Evolutionary conservation across 2,113 vertebrate genomes (phyloP).

Genomic region (Oncorhynchus nerka): DNA sequence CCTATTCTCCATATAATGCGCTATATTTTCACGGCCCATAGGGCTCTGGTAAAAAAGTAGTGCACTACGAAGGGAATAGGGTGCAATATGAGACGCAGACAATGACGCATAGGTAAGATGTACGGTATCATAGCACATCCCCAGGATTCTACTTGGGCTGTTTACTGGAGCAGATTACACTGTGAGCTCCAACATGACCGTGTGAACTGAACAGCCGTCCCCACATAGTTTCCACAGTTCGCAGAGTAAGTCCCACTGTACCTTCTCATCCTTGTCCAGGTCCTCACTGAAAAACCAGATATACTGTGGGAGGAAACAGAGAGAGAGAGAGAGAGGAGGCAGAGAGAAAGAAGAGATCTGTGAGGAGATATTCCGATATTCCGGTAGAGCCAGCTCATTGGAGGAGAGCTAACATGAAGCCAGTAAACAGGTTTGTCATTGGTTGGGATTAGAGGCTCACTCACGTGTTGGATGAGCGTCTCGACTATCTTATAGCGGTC

Average conservation of each 20-base stretch:
- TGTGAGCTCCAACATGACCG: too few relatives aligned
- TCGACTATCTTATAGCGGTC: slow-evolving; percentile 98
- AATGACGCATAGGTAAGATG: too few relatives aligned
- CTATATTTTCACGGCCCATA: too few relatives aligned
- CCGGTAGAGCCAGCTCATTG: accelerated
- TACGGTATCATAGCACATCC: too few relatives aligned
- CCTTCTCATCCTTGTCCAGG: slow-evolving; percentile 91
- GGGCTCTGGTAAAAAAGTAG: too few relatives aligned
- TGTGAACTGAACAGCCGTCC: too few relatives aligned
- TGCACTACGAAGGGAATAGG: too few relatives aligned
- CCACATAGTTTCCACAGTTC: background rate
- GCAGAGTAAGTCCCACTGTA: slow-evolving; percentile 49
- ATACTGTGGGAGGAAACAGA: slow-evolving; percentile 49
- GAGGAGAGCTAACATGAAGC: background rate
- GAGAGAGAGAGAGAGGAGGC: slow-evolving; percentile 20
- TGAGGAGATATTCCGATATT: background rate
- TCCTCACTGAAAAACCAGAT: slow-evolving; percentile 94
- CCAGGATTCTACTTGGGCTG: too few relatives aligned
- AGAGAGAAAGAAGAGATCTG: slow-evolving; percentile 51
- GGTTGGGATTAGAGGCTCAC: slow-evolving; percentile 13
- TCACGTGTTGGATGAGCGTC: slow-evolving; percentile 94
- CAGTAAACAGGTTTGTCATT: background rate
- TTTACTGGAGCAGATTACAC: too few relatives aligned
- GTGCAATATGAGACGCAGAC: too few relatives aligned
- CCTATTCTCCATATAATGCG: too few relatives aligned